A percentile compares a stretch with the other conserved stretches of the same genome.
Conservation (phyloP, 2,113 vertebrate species). For the Capreolus pygargus region DNA sequence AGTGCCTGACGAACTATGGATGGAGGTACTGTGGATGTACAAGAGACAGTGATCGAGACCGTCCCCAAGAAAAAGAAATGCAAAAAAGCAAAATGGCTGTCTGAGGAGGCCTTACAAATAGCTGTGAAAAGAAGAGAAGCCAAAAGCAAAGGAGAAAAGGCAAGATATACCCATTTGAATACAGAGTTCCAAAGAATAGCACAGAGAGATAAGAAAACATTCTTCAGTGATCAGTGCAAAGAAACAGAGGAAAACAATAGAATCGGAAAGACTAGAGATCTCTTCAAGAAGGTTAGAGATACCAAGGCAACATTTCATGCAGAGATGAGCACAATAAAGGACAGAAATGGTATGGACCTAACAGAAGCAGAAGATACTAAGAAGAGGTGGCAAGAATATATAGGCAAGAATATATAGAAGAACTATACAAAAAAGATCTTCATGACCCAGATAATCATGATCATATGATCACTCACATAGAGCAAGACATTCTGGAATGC, state of each 20-base stretch:
- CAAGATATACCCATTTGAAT: background rate
- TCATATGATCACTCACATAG: background rate
- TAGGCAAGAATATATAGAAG: background rate
- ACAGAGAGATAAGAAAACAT: background rate
- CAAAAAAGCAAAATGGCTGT: background rate
- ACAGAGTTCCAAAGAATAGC: background rate
- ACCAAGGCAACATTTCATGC: background rate
- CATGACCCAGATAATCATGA: background rate
- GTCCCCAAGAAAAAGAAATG: background rate
- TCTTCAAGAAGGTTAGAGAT: background rate
- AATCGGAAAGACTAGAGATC: background rate
- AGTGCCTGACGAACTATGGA: background rate
- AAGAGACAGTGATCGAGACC: background rate
- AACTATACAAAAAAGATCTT: background rate
- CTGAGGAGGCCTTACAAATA: background rate
- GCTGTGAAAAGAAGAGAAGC: background rate
- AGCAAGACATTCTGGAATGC: background rate
- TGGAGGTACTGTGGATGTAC: background rate
- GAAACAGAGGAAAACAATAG: background rate
- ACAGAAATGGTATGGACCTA: background rate
- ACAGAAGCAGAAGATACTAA: background rate
- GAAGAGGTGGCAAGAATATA: background rate
- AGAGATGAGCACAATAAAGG: background rate
- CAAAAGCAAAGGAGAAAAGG: background rate
- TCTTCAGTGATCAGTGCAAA: background rate